A percentile compares a stretch with the other conserved stretches of the same genome.
Evolutionary conservation across 2,113 vertebrate species (phyloP).

Genomic region (Tyto alba): DNA sequence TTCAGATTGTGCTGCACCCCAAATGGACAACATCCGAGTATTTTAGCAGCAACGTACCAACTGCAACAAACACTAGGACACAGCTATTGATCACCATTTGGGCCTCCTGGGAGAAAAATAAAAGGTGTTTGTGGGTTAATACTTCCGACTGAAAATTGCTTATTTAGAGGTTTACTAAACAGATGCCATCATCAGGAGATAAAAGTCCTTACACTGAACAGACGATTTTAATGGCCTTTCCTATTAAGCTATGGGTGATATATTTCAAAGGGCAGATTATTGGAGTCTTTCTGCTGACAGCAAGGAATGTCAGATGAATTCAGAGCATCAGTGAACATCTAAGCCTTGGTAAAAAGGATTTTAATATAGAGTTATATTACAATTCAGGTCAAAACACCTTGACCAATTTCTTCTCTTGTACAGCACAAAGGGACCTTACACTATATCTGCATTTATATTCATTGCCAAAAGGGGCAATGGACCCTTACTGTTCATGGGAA

Average conservation of each 20-base stretch:
- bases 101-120: neutral
- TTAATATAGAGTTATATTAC: neutral
- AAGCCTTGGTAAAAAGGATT: neutral
- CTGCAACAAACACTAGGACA: neutral
- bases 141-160: neutral
- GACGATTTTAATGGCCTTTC: conserved; percentile 11
- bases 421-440: neutral
- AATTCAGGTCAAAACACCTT: neutral
- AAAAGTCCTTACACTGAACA: neutral
- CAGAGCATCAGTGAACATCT: neutral
- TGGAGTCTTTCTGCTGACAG: conserved; percentile 11
- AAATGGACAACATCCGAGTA: neutral
- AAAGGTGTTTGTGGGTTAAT: neutral
- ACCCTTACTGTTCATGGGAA: neutral
- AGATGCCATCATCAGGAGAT: neutral
- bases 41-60: neutral
- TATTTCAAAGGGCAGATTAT: neutral
- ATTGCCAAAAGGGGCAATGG: neutral
- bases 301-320: conserved; percentile 9
- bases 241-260: conserved; percentile 5
- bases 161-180: neutral
- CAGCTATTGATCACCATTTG: neutral
- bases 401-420: neutral
- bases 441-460: neutral
- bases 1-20: neutral